These are phyloP conservation scores for Lampris megalopsis DNA, from an alignment of 2,113 vertebrate species.

Conservation along the genomic window DNA sequence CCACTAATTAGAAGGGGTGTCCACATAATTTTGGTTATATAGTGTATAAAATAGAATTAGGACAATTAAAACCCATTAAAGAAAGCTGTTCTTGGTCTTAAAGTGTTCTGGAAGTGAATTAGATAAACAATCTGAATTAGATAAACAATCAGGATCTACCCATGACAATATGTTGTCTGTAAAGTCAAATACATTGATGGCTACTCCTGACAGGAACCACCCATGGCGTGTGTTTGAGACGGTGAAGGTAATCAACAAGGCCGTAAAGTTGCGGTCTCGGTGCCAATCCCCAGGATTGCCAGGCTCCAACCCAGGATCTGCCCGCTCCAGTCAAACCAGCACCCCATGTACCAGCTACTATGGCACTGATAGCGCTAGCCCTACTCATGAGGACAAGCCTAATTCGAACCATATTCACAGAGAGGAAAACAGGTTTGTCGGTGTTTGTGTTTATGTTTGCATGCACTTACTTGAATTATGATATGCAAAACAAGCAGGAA, in stretches of 20 bases:
- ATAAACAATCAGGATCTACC: neutral
- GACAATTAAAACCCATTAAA: too few relatives aligned
- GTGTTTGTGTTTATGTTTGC: neutral
- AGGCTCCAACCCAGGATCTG: conserved; percentile 77
- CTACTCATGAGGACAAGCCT: conserved; percentile 74
- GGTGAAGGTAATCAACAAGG: conserved; percentile 84
- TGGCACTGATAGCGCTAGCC: conserved; percentile 72
- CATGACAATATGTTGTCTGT: neutral
- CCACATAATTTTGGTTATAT: too few relatives aligned
- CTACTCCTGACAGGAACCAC: conserved; percentile 67
- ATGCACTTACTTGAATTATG: neutral
- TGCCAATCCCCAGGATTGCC: conserved; percentile 78
- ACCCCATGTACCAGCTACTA: conserved; percentile 82
- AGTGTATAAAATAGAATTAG: too few relatives aligned
- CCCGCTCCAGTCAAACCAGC: conserved; percentile 77
- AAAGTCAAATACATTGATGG: neutral
- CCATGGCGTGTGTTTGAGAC: conserved; percentile 87
- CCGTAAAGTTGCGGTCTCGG: conserved; percentile 74
- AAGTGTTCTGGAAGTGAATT: neutral
- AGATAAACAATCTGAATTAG: neutral
- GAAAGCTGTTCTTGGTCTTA: neutral
- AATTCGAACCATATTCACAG: conserved; percentile 35
- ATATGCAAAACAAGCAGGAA: too few relatives aligned
- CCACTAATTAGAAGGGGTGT: too few relatives aligned
- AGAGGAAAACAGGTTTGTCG: conserved; percentile 73